Evolutionary conservation across 2,888 invertebrate species (phyloP).

Genomic region (Dynastes grantii): DNA sequence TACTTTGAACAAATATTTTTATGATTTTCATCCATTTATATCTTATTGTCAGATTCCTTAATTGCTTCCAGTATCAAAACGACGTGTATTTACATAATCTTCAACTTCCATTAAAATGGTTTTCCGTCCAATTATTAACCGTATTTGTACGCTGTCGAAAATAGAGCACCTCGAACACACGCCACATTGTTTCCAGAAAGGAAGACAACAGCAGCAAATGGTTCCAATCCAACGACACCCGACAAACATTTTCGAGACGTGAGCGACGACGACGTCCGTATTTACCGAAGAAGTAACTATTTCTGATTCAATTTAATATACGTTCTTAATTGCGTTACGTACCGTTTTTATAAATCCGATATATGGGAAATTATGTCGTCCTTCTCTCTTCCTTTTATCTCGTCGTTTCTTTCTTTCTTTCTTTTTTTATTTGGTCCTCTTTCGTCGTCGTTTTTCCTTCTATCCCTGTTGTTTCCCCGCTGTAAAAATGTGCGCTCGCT

Average conservation of each 20-base stretch:
- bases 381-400: slow-evolving; percentile 16
- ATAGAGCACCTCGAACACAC: background rate
- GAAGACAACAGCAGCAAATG: slow-evolving; percentile 24
- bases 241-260: slow-evolving; percentile 33
- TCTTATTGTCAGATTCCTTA: too few relatives aligned
- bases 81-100: slow-evolving; percentile 11
- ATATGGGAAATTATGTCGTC: slow-evolving; percentile 48
- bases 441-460: background rate
- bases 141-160: slow-evolving; percentile 15
- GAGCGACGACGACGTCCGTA: slow-evolving; percentile 24
- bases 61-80: background rate
- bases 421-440: too few relatives aligned
- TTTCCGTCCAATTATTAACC: background rate
- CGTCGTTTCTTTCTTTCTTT: too few relatives aligned
- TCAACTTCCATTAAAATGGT: background rate
- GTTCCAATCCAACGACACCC: slow-evolving; percentile 9
- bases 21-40: too few relatives aligned
- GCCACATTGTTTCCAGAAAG: background rate
- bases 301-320: slow-evolving; percentile 46
- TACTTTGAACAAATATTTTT: too few relatives aligned
- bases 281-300: slow-evolving; percentile 42
- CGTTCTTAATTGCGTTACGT: slow-evolving; percentile 50
- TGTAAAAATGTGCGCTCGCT: slow-evolving; percentile 50
- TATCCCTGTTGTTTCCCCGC: slow-evolving; percentile 14
- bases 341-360: slow-evolving; percentile 44